Evolutionary conservation across 2,797 vertebrate species (phyloP).

Genomic region (Botia almorhae): DNA sequence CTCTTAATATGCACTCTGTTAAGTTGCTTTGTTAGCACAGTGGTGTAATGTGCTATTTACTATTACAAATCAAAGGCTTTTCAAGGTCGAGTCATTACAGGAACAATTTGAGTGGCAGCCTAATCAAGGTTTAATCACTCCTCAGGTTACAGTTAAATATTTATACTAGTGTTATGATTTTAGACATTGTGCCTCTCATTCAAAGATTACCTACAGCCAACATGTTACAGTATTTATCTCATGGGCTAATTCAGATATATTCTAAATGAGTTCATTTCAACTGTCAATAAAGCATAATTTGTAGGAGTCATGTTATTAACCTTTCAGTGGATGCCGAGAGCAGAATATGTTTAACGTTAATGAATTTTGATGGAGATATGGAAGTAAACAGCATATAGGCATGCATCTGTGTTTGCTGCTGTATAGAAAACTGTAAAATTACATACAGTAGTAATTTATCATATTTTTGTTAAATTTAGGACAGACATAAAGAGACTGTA

Average conservation of each 20-base stretch:
- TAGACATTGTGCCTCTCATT: neutral
- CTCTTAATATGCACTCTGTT: neutral
- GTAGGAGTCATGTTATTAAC: conserved; percentile 63
- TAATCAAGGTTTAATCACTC: conserved; percentile 23
- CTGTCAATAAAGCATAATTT: conserved; percentile 61
- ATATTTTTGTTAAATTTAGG: neutral
- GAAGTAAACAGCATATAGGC: conserved; percentile 24
- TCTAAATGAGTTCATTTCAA: conserved; percentile 55
- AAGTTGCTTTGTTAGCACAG: conserved; percentile 1
- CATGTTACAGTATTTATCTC: conserved; percentile 1
- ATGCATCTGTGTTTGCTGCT: neutral
- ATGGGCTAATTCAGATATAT: conserved; percentile 46
- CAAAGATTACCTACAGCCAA: neutral
- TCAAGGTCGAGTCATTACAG: conserved; percentile 6
- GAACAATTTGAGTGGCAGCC: conserved; percentile 11
- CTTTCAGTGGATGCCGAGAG: conserved; percentile 62
- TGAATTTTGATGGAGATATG: conserved; percentile 55
- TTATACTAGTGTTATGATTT: neutral
- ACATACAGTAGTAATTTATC: too few species aligned
- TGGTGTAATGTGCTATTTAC: conserved; percentile 23
- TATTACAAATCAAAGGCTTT: conserved; percentile 37
- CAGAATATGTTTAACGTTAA: conserved; percentile 62
- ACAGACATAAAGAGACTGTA: neutral
- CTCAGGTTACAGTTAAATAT: conserved; percentile 8
- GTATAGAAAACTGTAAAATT: neutral